Evolutionary conservation across 1,140 invertebrate species (phyloP).

Genomic region (Hypothenemus hampei): DNA sequence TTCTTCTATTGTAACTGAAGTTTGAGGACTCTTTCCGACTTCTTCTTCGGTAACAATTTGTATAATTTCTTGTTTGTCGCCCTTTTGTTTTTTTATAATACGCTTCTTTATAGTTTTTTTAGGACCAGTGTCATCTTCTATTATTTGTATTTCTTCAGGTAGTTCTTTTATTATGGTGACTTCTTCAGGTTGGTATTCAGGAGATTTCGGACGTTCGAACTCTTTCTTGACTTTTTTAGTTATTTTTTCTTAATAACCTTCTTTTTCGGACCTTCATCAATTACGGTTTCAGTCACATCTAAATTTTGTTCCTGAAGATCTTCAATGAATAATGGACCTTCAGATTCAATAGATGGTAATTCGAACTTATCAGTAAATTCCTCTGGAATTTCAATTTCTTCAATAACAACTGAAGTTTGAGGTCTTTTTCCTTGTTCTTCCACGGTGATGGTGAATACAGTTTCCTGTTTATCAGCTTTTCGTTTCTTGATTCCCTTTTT

Average conservation of each 20-base stretch:
- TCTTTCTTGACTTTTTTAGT: conserved; percentile 33
- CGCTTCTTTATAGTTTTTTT: conserved; percentile 44
- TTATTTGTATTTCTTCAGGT: conserved; percentile 36
- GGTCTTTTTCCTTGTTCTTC: conserved; percentile 47
- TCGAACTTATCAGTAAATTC: conserved; percentile 30
- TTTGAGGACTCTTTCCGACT: conserved; percentile 41
- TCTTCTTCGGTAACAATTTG: conserved; percentile 46
- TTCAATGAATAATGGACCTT: conserved; percentile 34
- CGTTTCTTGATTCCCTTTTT: conserved; percentile 31
- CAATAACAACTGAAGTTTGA: conserved; percentile 40
- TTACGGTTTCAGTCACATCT: conserved; percentile 39
- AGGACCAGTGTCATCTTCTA: conserved; percentile 35
- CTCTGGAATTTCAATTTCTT: conserved; percentile 45
- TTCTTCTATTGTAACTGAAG: conserved; percentile 35
- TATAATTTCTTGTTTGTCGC: conserved; percentile 41
- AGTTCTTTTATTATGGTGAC: conserved; percentile 35
- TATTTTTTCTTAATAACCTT: conserved; percentile 38
- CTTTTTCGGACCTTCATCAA: conserved; percentile 37
- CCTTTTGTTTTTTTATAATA: conserved; percentile 41
- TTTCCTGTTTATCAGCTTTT: conserved; percentile 40
- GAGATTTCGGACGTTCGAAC: conserved; percentile 38
- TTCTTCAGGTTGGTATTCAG: conserved; percentile 35
- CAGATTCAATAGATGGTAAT: conserved; percentile 41
- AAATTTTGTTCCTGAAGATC: conserved; percentile 34
- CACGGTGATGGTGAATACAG: conserved; percentile 46